These are phyloP conservation scores for Lepus europaeus DNA, from an alignment of 2,113 vertebrate genomes.

Conservation along the genomic window DNA sequence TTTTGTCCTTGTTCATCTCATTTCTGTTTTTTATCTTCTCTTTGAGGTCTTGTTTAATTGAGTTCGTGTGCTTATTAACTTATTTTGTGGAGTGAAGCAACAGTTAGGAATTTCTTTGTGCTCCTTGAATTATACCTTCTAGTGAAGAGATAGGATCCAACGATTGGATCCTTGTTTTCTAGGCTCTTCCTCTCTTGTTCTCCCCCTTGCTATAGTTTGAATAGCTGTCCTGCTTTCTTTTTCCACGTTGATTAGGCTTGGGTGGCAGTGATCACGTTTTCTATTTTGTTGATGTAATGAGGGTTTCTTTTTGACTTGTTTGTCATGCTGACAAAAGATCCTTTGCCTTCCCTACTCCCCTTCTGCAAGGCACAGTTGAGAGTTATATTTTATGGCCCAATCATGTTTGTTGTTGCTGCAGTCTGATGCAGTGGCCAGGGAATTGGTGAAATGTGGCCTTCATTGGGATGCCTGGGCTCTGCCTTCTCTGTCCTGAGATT, in stretches of 20 bases:
- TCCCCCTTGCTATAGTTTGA: neutral
- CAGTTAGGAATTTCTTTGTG: neutral
- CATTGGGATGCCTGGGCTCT: neutral
- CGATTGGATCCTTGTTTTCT: neutral
- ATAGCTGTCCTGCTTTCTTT: neutral
- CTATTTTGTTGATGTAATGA: neutral
- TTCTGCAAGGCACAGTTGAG: neutral
- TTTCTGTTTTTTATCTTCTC: neutral
- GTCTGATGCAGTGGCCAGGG: neutral
- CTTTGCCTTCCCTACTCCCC: neutral
- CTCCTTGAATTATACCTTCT: neutral
- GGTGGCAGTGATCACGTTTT: neutral
- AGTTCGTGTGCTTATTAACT: neutral
- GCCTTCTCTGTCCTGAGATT: neutral
- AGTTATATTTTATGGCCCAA: neutral
- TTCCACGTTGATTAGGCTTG: neutral
- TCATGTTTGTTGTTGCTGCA: neutral
- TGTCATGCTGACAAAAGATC: neutral
- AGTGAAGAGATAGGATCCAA: neutral
- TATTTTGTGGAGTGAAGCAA: slow-evolving; percentile 19
- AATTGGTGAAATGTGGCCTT: neutral
- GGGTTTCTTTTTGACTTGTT: neutral
- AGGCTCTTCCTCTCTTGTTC: too few relatives aligned
- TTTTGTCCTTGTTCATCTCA: neutral
- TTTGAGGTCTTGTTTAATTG: slow-evolving; percentile 13